Evolutionary conservation across 1,140 invertebrate genomes (phyloP).

Genomic region (Hirudo medicinalis): DNA sequence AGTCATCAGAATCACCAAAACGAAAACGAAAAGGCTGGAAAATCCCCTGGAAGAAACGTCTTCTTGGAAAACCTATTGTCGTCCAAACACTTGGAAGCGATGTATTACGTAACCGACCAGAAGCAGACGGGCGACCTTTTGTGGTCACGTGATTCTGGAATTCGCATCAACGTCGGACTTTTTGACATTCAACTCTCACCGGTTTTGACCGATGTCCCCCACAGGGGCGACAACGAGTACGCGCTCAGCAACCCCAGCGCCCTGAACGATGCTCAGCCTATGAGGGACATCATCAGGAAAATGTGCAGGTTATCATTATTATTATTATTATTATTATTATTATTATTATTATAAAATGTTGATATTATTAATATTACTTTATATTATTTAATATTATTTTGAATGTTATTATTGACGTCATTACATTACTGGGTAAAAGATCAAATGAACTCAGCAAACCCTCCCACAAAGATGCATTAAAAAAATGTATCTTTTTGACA

Average conservation of each 20-base stretch:
- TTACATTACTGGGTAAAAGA: too few species aligned
- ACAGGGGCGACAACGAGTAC: conserved; percentile 27
- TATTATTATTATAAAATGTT: background rate
- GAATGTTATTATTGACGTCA: background rate
- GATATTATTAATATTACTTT: background rate
- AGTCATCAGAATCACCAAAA: background rate
- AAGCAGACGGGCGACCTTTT: conserved; percentile 30
- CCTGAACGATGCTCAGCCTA: conserved; percentile 23
- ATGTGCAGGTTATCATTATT: conserved; percentile 28
- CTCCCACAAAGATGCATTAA: too few species aligned
- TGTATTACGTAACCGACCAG: conserved; percentile 25
- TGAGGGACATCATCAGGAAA: conserved; percentile 22
- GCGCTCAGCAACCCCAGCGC: conserved; percentile 25
- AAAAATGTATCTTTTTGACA: too few species aligned
- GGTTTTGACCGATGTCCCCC: conserved; percentile 30
- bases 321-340: conserved; percentile 5
- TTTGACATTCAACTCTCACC: conserved; percentile 29
- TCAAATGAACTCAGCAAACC: too few species aligned
- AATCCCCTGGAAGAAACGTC: background rate
- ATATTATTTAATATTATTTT: background rate
- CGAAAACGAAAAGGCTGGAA: background rate
- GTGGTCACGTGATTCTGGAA: conserved; percentile 28
- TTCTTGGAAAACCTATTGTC: conserved; percentile 15
- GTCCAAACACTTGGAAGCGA: background rate
- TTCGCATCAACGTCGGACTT: conserved; percentile 29